Evolutionary conservation across 2,113 vertebrate species (phyloP).

Genomic region (Nicator chloris): DNA sequence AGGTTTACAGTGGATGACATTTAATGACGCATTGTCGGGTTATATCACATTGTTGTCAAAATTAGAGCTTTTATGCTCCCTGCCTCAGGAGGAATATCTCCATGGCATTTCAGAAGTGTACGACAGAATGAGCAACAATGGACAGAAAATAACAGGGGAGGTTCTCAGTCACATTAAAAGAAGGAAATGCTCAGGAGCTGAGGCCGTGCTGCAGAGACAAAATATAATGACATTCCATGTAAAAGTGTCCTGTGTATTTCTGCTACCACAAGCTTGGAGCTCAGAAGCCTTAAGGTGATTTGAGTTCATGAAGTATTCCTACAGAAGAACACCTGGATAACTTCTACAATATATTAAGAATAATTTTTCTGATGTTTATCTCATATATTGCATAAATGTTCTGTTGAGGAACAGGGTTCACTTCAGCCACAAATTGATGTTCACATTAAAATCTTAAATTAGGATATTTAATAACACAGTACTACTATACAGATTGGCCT

Average conservation of each 20-base stretch:
- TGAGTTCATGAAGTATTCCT: background rate
- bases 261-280: background rate
- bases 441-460: background rate
- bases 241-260: background rate
- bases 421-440: background rate
- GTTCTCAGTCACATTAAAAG: background rate
- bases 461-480: background rate
- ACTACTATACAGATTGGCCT: background rate
- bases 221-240: background rate
- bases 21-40: background rate
- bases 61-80: background rate
- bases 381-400: background rate
- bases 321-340: rapidly evolving
- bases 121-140: background rate
- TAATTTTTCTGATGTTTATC: background rate
- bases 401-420: background rate
- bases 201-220: background rate
- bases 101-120: background rate
- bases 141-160: background rate
- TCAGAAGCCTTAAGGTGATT: background rate
- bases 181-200: background rate
- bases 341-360: background rate
- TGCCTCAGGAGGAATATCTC: background rate
- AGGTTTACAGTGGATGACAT: background rate
- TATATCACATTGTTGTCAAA: background rate